Conservation (phyloP, 2,797 vertebrate genomes). For the Gambelia wislizenii region DNA sequence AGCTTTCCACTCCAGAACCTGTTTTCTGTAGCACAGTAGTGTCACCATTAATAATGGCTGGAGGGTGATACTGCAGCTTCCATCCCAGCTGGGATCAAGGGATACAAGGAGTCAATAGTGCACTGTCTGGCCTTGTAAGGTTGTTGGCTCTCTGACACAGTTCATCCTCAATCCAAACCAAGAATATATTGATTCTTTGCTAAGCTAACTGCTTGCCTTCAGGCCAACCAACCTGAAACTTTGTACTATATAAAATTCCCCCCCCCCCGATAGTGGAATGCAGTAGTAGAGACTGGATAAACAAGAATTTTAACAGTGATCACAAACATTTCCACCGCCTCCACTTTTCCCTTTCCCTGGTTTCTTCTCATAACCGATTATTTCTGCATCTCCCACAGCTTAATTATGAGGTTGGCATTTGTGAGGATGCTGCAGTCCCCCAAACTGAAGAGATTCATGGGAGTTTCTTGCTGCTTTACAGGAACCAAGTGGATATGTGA, state of each 20-base stretch:
- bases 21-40: not conserved
- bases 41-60: not conserved
- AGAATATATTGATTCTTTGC: not conserved
- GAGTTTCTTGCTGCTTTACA: not conserved
- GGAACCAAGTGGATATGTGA: not conserved
- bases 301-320: not conserved
- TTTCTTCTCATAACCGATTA: not conserved
- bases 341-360: not conserved
- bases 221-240: not conserved
- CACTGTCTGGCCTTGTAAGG: not conserved
- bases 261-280: not conserved
- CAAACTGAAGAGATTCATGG: not conserved
- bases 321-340: not conserved
- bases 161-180: not conserved
- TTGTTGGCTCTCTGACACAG: not conserved
- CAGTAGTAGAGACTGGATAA: not conserved
- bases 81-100: not conserved
- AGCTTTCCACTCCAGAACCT: not conserved
- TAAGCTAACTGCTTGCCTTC: not conserved
- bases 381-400: slow-evolving; percentile 25
- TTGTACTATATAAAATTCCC: not conserved
- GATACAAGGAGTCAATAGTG: not conserved
- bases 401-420: slow-evolving; percentile 34
- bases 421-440: not conserved
- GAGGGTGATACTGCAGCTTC: not conserved